Evolutionary conservation across 2,113 vertebrate genomes (phyloP).

Genomic region (Merops nubicus): DNA sequence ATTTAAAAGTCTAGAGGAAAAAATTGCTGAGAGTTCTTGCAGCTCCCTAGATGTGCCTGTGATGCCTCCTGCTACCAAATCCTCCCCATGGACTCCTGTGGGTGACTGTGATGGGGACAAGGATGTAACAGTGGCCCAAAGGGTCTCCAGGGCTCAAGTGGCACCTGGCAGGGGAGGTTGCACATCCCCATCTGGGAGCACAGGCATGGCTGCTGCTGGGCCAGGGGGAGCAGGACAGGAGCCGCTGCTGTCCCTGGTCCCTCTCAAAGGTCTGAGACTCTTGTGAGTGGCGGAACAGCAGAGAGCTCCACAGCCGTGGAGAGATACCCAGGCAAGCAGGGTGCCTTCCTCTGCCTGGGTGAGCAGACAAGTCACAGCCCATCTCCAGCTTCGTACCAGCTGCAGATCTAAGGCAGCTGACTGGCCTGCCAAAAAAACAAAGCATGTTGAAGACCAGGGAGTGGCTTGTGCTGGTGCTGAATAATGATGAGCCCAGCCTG

Average conservation of each 20-base stretch:
- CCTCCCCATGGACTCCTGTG: neutral
- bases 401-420: slow-evolving; percentile 46
- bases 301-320: neutral
- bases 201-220: neutral
- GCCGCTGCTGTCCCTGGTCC: neutral
- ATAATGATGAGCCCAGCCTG: neutral
- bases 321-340: neutral
- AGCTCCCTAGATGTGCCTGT: neutral
- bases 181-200: accelerated
- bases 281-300: accelerated
- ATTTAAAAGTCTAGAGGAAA: neutral
- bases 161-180: neutral
- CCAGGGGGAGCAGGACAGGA: neutral
- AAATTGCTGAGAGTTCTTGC: neutral
- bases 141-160: neutral
- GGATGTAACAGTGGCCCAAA: neutral
- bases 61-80: accelerated
- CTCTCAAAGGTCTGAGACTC: neutral
- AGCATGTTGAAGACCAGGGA: neutral
- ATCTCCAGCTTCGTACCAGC: slow-evolving; percentile 44
- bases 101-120: neutral
- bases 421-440: neutral
- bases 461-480: slow-evolving; percentile 37
- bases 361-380: slow-evolving; percentile 45
- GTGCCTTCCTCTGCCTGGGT: slow-evolving; percentile 27